Conservation (phyloP, 2,113 vertebrate genomes). For the Dinomys branickii region DNA sequence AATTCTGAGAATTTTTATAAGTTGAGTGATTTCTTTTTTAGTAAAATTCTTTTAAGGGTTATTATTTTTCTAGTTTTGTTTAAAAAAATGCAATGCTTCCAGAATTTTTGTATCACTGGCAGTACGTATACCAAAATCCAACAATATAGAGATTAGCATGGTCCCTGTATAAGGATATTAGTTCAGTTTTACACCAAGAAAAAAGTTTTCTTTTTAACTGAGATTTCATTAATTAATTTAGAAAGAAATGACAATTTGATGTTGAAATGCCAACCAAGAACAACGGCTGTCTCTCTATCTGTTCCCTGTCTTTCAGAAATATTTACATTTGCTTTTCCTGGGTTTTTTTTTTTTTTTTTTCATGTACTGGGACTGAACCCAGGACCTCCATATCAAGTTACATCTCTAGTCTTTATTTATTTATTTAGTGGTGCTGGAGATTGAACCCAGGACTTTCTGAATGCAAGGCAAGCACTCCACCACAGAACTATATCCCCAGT, state of each 20-base stretch:
- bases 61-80: not conserved
- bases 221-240: not conserved
- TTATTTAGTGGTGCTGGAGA: not conserved
- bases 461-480: no score
- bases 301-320: not conserved
- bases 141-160: not conserved
- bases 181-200: not conserved
- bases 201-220: not conserved
- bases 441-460: not conserved
- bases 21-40: not conserved
- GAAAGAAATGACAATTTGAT: not conserved
- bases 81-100: not conserved
- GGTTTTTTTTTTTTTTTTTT: not conserved
- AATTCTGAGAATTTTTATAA: not conserved
- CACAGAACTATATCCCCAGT: no score
- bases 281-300: not conserved
- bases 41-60: not conserved
- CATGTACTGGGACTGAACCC: not conserved
- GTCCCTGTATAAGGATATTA: not conserved
- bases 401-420: not conserved
- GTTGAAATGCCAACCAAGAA: not conserved
- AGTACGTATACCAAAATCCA: not conserved
- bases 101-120: not conserved
- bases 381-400: not conserved
- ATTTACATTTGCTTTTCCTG: not conserved